These are phyloP conservation scores for Sebastes vulpes DNA, from an alignment of 2,797 vertebrate species.

Conservation along the genomic window DNA sequence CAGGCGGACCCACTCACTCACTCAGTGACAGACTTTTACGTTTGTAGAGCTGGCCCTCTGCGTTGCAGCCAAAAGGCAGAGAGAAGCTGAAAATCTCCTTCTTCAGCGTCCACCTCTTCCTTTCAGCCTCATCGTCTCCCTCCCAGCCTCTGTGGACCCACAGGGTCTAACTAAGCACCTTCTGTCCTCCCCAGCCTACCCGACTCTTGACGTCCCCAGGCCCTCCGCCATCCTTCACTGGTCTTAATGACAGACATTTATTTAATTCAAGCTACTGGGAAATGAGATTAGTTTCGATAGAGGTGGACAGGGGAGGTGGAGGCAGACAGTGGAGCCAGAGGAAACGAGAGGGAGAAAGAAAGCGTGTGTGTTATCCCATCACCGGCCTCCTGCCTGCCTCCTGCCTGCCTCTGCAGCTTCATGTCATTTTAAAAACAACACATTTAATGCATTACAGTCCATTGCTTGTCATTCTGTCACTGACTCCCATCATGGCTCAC, in stretches of 20 bases:
- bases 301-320: conserved; percentile 13
- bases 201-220: conserved; percentile 46
- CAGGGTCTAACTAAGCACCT: conserved; percentile 53
- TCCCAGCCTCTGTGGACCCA: conserved; percentile 28
- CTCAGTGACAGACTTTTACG: no score
- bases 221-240: conserved; percentile 60
- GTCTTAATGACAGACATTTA: conserved; percentile 76
- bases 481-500: conserved; percentile 29
- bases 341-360: conserved; percentile 12
- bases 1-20: no score
- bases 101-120: not conserved
- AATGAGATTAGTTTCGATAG: conserved; percentile 70
- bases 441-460: conserved; percentile 15
- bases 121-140: conserved; percentile 28
- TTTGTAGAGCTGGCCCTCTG: no score
- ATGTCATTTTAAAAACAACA: conserved; percentile 24
- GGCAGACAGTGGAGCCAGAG: conserved; percentile 11
- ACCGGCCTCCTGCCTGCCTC: not conserved
- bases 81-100: not conserved
- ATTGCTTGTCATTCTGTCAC: conserved; percentile 39
- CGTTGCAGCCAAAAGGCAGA: not conserved
- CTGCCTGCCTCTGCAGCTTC: conserved; percentile 9
- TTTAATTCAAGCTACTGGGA: conserved; percentile 72
- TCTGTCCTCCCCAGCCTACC: conserved; percentile 39
- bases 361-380: conserved; percentile 11